These are phyloP conservation scores for Protonemura montana DNA, from an alignment of 2,888 invertebrate genomes.

Conservation along the genomic window DNA sequence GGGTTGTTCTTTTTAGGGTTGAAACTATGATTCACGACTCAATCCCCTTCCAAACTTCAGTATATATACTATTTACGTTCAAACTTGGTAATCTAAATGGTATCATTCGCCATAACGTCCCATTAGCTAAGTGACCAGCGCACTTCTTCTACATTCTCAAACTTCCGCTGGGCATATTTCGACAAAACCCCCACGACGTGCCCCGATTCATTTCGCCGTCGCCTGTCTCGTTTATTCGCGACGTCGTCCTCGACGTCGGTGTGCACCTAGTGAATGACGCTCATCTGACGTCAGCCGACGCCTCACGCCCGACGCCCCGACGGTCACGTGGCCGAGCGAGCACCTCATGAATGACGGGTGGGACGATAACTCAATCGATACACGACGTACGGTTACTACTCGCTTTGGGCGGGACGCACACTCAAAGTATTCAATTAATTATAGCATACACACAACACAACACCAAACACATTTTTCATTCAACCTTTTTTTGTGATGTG, in stretches of 20 bases:
- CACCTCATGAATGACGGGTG: background rate
- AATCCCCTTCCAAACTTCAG: background rate
- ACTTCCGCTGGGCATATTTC: background rate
- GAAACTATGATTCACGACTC: background rate
- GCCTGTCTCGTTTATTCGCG: background rate
- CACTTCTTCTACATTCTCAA: background rate
- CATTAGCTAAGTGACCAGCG: background rate
- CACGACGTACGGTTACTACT: background rate
- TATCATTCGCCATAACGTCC: background rate
- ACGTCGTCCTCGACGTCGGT: background rate
- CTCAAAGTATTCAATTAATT: slow-evolving; percentile 12
- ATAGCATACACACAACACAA: background rate
- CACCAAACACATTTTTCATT: background rate
- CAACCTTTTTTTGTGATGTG: background rate
- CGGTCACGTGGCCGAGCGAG: background rate
- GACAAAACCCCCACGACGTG: background rate
- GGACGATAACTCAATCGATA: background rate
- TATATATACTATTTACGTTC: background rate
- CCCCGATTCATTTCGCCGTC: background rate
- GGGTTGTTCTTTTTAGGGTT: no score
- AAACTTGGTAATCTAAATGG: background rate
- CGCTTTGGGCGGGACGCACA: background rate
- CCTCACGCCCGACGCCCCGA: background rate
- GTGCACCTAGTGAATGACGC: background rate
- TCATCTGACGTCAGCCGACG: background rate